Evolutionary conservation across 2,797 vertebrate genomes (phyloP).

Genomic region (Oreortyx pictus): DNA sequence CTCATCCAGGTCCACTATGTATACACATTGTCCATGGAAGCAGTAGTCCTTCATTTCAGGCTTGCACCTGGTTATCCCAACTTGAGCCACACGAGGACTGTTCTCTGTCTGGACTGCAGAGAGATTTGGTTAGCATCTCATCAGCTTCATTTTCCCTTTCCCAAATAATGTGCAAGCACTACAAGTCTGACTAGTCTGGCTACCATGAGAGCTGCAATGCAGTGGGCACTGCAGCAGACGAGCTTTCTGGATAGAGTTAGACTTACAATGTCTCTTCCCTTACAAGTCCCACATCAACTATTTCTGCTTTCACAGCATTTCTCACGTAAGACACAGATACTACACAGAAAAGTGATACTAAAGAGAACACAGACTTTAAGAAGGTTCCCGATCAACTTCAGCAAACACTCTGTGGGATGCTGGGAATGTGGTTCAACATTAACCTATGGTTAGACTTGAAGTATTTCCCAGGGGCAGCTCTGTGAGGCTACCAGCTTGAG

Average conservation of each 20-base stretch:
- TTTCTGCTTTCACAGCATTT: neutral
- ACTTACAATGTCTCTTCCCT: neutral
- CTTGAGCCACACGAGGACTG: constrained; percentile 70
- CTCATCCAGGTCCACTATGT: constrained; percentile 76
- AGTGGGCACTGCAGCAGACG: neutral
- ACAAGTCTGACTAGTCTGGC: neutral
- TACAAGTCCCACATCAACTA: neutral
- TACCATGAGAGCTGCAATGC: neutral
- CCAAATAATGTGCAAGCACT: neutral
- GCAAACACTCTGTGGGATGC: neutral
- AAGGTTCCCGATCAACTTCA: neutral
- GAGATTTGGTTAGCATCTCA: neutral
- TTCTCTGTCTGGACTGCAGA: constrained; percentile 76
- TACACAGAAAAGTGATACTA: neutral
- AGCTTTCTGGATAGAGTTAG: neutral
- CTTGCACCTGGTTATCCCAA: constrained; percentile 71
- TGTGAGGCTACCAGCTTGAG: neutral
- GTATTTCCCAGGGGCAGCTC: neutral
- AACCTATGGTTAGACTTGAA: neutral
- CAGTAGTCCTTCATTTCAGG: constrained; percentile 80
- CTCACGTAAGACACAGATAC: neutral
- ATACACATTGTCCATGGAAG: constrained; percentile 82
- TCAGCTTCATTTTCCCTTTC: neutral
- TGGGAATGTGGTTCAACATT: neutral
- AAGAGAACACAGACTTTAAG: neutral